phyloP scores from a whole-genome alignment of 2,797 vertebrate genomes.

The Microctenopoma steveboyesi region DNA sequence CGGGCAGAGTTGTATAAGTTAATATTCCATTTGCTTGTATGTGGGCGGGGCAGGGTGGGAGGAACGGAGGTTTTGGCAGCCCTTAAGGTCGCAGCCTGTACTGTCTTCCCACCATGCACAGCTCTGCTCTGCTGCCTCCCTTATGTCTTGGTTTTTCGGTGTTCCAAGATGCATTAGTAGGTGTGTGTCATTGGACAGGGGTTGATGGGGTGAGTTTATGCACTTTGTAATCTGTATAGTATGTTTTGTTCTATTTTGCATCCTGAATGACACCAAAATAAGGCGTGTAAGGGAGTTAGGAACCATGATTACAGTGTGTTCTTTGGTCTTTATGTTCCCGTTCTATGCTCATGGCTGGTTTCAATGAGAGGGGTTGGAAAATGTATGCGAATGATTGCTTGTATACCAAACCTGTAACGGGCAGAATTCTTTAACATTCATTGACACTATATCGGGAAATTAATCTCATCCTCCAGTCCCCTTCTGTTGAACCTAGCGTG shows the following conservation, averaged over 20 bases:
- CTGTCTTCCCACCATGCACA: slow-evolving; percentile 64
- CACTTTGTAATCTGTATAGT: slow-evolving; percentile 82
- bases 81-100: slow-evolving; percentile 40
- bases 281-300: slow-evolving; percentile 64
- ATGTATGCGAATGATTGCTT: slow-evolving; percentile 59
- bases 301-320: slow-evolving; percentile 47
- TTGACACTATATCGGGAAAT: slow-evolving; percentile 32
- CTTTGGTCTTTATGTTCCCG: slow-evolving; percentile 36
- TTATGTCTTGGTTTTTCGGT: slow-evolving; percentile 70
- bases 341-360: slow-evolving; percentile 35
- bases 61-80: slow-evolving; percentile 35
- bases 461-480: slow-evolving; percentile 28
- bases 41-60: slow-evolving; percentile 58
- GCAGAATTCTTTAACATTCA: slow-evolving; percentile 26
- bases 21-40: slow-evolving; percentile 76
- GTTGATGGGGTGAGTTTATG: slow-evolving; percentile 73
- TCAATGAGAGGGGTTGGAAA: slow-evolving; percentile 10
- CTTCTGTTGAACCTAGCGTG: slow-evolving; percentile 37
- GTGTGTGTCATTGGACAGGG: slow-evolving; percentile 67
- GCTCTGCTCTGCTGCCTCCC: slow-evolving; percentile 67
- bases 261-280: slow-evolving; percentile 76
- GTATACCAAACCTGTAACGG: slow-evolving; percentile 67
- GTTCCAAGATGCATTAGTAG: slow-evolving; percentile 76
- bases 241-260: slow-evolving; percentile 62
- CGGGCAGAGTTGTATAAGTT: slow-evolving; percentile 77